A percentile compares a stretch with the other conserved stretches of the same genome.
These are phyloP conservation scores for Yasuhikotakia modesta DNA, from an alignment of 2,797 vertebrate species.

Conservation along the genomic window DNA sequence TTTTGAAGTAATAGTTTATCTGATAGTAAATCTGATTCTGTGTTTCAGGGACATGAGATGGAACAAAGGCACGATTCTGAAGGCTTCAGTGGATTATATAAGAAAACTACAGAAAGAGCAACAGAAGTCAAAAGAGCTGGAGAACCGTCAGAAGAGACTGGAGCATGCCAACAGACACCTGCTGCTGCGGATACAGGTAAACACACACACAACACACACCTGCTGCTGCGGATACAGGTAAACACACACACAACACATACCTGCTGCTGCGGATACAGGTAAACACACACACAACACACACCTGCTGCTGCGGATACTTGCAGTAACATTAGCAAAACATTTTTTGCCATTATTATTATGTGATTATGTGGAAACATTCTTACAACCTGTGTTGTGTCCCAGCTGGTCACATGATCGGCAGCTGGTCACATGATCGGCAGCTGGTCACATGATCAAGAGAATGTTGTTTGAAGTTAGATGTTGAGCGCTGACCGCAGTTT, in stretches of 20 bases:
- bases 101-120: conserved; percentile 93
- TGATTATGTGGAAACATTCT: too few species aligned
- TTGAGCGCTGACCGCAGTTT: background rate
- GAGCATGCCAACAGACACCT: conserved; percentile 95
- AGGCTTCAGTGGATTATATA: conserved; percentile 98
- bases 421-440: conserved; percentile 22
- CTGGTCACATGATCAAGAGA: background rate
- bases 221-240: conserved; percentile 96
- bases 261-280: conserved; percentile 97
- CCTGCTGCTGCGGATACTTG: conserved; percentile 88
- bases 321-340: too few species aligned
- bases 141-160: conserved; percentile 92
- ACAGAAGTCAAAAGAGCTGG: conserved; percentile 92
- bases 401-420: conserved; percentile 24
- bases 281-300: conserved; percentile 80
- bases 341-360: too few species aligned
- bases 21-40: conserved; percentile 44
- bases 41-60: conserved; percentile 93
- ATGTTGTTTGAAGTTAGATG: background rate
- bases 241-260: conserved; percentile 79
- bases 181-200: conserved; percentile 94
- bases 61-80: conserved; percentile 99
- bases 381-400: too few species aligned
- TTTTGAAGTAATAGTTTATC: background rate
- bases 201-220: conserved; percentile 80